These are phyloP conservation scores for Basileuterus tristriatus DNA, from an alignment of 2,797 vertebrate genomes.

Conservation along the genomic window DNA sequence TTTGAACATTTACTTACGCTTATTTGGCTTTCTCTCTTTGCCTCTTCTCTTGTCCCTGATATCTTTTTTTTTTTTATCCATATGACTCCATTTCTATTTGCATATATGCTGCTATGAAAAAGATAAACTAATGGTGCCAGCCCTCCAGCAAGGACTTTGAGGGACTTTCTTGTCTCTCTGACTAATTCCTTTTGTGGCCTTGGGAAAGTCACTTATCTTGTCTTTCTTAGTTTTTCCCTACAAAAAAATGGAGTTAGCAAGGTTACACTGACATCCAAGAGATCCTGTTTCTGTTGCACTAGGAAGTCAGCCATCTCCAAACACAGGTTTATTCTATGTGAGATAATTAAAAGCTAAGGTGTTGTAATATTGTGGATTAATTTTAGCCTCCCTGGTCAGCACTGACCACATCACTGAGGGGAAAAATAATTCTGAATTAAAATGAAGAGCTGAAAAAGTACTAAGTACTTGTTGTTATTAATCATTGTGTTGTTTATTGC, in stretches of 20 bases:
- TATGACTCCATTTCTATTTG: conserved; percentile 35
- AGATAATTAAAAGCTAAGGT: conserved; percentile 8
- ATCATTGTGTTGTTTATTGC: conserved; percentile 60
- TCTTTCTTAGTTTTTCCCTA: conserved; percentile 9
- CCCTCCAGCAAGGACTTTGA: conserved; percentile 47
- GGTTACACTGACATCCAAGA: neutral
- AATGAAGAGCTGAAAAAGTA: conserved; percentile 5
- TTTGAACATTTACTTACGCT: neutral
- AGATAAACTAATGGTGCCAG: conserved; percentile 42
- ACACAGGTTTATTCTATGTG: neutral
- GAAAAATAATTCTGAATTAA: neutral
- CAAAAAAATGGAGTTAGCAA: conserved; percentile 20
- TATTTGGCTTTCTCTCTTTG: conserved; percentile 13
- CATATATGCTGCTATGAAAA: conserved; percentile 37
- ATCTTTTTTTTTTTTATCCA: neutral
- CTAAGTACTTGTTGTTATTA: conserved; percentile 39
- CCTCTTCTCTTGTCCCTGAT: conserved; percentile 9
- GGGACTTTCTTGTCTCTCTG: conserved; percentile 37
- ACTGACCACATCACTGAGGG: neutral
- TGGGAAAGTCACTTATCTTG: conserved; percentile 61
- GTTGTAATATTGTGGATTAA: neutral
- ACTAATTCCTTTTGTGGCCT: conserved; percentile 44
- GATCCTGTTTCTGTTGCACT: neutral
- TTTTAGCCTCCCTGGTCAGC: neutral
- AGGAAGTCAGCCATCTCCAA: neutral